Conservation (phyloP, 2,797 vertebrate species). For the Gymnodraco acuticeps region DNA sequence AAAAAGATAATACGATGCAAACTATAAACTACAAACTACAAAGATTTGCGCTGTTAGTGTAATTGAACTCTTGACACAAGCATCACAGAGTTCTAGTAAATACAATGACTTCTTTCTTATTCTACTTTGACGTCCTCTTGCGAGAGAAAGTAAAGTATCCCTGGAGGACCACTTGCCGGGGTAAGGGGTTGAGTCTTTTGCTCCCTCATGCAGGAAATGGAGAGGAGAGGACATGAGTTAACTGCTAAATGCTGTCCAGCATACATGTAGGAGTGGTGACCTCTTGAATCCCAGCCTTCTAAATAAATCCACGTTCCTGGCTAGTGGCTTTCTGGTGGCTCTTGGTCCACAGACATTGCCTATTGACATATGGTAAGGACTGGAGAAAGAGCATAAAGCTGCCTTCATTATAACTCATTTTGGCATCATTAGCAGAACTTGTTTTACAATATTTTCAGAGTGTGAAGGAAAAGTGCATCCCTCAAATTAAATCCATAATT, state of each 20-base stretch:
- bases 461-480: constrained; percentile 18
- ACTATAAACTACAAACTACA: too few relatives aligned
- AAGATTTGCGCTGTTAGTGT: constrained; percentile 45
- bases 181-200: constrained; percentile 48
- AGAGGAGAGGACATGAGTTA: constrained; percentile 27
- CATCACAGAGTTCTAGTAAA: constrained; percentile 53
- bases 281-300: not conserved
- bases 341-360: constrained; percentile 14
- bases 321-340: not conserved
- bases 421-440: constrained; percentile 30
- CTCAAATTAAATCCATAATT: constrained; percentile 43
- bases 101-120: constrained; percentile 46
- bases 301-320: constrained; percentile 26
- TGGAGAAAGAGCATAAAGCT: constrained; percentile 16
- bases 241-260: constrained; percentile 37
- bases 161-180: constrained; percentile 39
- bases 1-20: constrained; percentile 2
- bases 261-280: not conserved
- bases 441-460: constrained; percentile 45
- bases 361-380: constrained; percentile 4
- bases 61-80: constrained; percentile 68
- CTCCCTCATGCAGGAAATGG: constrained; percentile 50
- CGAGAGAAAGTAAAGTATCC: constrained; percentile 53
- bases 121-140: constrained; percentile 41
- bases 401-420: constrained; percentile 26